A percentile compares a stretch with the other conserved stretches of the same genome.
These are phyloP conservation scores for Metacarcinus magister DNA, from an alignment of 2,888 invertebrate species.

Conservation along the genomic window DNA sequence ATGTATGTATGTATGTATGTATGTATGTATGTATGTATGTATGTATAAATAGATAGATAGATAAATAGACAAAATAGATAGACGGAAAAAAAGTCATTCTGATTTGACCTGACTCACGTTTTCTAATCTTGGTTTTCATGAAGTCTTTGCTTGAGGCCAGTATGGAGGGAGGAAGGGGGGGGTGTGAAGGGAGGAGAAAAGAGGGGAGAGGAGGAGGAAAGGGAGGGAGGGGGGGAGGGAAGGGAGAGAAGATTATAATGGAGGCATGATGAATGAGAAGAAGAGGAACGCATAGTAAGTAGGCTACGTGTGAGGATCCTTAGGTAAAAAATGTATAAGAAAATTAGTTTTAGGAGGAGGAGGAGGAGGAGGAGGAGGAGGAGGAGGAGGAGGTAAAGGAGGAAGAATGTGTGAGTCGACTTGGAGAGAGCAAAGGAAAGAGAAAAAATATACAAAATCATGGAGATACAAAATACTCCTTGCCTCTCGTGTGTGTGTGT, in stretches of 20 bases:
- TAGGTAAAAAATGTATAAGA: neutral
- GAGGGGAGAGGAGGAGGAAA: neutral
- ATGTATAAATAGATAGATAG: neutral
- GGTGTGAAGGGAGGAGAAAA: neutral
- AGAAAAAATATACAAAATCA: neutral
- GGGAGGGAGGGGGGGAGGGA: neutral
- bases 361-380: neutral
- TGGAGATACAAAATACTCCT: neutral
- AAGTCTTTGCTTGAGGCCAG: neutral
- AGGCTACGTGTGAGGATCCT: neutral
- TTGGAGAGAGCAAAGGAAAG: neutral
- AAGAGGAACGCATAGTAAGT: neutral
- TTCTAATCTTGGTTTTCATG: neutral
- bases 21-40: constrained; percentile 4
- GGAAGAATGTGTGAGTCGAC: neutral
- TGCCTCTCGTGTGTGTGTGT: neutral
- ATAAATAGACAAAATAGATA: neutral
- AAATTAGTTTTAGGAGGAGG: neutral
- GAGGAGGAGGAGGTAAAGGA: neutral
- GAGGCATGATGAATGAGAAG: constrained; percentile 10
- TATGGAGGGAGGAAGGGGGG: neutral
- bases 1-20: neutral
- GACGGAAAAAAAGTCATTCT: neutral
- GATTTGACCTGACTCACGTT: neutral
- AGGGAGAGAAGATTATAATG: neutral